phyloP scores from a whole-genome alignment of 2,797 vertebrate genomes.

The Chlorospingus flavigularis region DNA sequence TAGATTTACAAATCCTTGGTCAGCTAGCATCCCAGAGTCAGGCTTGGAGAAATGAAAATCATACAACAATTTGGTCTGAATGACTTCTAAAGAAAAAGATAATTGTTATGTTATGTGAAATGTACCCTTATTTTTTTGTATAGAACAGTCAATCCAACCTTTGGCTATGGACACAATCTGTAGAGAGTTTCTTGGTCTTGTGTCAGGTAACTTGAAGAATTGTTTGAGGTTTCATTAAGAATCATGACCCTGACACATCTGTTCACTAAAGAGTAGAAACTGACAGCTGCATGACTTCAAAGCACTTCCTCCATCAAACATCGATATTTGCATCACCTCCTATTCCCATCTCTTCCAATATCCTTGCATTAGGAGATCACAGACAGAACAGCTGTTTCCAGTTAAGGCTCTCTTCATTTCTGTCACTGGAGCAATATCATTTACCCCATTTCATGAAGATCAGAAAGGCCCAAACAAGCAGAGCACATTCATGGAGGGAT shows the following conservation, averaged over 20 bases:
- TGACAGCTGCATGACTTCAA: constrained; percentile 66
- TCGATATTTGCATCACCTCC: neutral
- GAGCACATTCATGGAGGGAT: neutral
- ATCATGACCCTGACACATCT: constrained; percentile 29
- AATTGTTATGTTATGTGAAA: neutral
- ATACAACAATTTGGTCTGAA: neutral
- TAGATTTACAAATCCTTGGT: neutral
- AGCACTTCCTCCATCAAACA: constrained; percentile 36
- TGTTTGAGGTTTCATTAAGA: constrained; percentile 15
- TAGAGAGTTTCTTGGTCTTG: neutral
- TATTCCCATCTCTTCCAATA: constrained; percentile 29
- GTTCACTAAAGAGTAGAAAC: constrained; percentile 28
- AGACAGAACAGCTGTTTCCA: constrained; percentile 43
- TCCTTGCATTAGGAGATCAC: constrained; percentile 31
- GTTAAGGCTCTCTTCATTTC: neutral
- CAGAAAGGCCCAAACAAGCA: neutral
- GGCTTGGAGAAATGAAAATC: neutral
- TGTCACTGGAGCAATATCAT: neutral
- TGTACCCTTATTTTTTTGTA: neutral
- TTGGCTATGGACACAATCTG: neutral
- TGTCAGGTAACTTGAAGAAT: neutral
- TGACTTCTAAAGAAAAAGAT: neutral
- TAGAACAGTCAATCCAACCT: neutral
- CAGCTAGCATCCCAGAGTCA: neutral
- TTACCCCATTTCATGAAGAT: neutral